Percentiles rank a stretch among this genome's conserved stretches.
These are phyloP conservation scores for Fratercula arctica DNA, from an alignment of 2,797 vertebrate species.

Conservation along the genomic window DNA sequence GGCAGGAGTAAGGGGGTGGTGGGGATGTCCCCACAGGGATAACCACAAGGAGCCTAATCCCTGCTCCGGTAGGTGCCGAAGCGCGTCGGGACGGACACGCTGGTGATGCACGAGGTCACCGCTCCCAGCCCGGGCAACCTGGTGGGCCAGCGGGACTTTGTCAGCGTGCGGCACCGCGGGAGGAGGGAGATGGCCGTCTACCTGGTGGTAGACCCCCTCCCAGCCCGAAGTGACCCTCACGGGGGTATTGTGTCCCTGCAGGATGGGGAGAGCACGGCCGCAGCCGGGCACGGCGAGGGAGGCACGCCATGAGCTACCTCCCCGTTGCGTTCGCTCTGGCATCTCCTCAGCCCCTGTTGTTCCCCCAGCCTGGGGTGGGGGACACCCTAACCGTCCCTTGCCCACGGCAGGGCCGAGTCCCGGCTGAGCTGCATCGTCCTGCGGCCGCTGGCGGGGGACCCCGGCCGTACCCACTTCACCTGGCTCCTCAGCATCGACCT, in stretches of 20 bases:
- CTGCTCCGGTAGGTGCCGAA: conserved; percentile 76
- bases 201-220: too few species aligned
- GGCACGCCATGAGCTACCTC: not conserved
- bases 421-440: conserved; percentile 84
- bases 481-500: conserved; percentile 87
- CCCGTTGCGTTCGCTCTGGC: not conserved
- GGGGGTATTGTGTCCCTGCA: fast-evolving
- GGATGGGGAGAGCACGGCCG: not conserved
- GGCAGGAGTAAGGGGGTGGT: not conserved
- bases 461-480: conserved; percentile 73
- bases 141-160: conserved; percentile 84
- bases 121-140: conserved; percentile 76
- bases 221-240: fast-evolving
- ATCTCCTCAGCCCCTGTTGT: not conserved
- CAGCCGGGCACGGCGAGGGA: not conserved
- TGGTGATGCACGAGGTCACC: conserved; percentile 83
- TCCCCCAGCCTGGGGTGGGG: too few species aligned
- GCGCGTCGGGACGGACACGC: conserved; percentile 72
- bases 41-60: not conserved
- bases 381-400: not conserved
- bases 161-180: conserved; percentile 80
- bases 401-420: conserved; percentile 76
- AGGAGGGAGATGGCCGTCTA: conserved; percentile 72
- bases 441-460: conserved; percentile 55
- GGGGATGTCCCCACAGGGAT: not conserved